Base-by-base conservation (phyloP, 1,140 invertebrate species). In the Metopolophium dirhodum region DNA sequence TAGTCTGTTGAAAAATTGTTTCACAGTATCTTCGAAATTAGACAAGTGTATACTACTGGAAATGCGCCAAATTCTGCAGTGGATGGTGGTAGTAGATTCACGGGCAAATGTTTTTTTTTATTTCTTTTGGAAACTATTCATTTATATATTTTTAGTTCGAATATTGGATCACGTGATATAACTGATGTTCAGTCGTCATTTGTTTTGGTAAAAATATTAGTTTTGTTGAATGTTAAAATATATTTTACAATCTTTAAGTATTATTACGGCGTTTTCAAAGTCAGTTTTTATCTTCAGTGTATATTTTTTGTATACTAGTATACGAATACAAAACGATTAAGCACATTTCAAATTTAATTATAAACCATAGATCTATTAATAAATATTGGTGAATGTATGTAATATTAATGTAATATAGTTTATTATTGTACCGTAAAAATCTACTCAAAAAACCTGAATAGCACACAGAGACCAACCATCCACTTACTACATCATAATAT, bases 81-180 rank as follows among this genome's bases (percentile, higher is more conserved):
- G 20, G 49, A 26, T 41, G 4, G 9, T 14, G 41, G 61, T 91
- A 41, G 90, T 91, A 61, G 47, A 68, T 91, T 91, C 41, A 77
- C 89, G 89, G 54, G 22, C 89, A 61, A 61, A 91, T 20, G 90
- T 91, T 91, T 91, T 91, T 91, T 91, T 77, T 77, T 91, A 51
- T 91, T 91, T 61, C 57, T 77, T 91, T 91, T 91, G 90, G 57
- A 91, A 77, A 77, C 37, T 18, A 11, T n/a, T 87, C 51, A 47
- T 68, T 20, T 35, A 49, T 91, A 91, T 91, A 91, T 91, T 91
- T 91, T 91, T 91, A 91, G 90, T 37, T 77, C 41, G 3, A 87
- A 87, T 87, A 87, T 87, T 23, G 26, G 86, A 87, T 49, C 30
- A 22, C 85, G 3, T n/a, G 9, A 11, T 68, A n/a, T 87, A n/a